Evolutionary conservation across 2,888 invertebrate genomes (phyloP).

Genomic region (Campoplex capitator): DNA sequence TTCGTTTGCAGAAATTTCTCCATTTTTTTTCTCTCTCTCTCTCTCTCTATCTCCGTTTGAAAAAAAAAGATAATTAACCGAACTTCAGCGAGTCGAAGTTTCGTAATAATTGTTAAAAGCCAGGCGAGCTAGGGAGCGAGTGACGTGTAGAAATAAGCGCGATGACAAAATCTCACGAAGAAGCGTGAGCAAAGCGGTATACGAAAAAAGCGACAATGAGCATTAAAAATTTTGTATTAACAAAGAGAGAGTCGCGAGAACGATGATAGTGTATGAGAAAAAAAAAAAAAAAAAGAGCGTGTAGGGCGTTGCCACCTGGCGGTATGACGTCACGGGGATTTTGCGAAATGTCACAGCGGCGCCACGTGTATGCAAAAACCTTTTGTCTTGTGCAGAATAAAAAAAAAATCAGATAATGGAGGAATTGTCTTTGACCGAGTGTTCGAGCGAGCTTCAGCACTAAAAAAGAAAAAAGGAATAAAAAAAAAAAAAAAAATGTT

Average conservation of each 20-base stretch:
- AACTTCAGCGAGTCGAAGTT: not conserved
- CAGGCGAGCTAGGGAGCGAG: not conserved
- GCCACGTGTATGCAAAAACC: constrained; percentile 3
- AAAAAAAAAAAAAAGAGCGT: not conserved
- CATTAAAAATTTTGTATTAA: constrained; percentile 20
- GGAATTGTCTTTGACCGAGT: constrained; percentile 10
- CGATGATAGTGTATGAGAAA: not conserved
- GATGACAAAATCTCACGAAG: not conserved
- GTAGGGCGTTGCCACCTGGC: constrained; percentile 14
- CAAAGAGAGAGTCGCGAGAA: not conserved
- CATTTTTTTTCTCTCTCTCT: too few species aligned
- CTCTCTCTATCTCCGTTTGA: too few species aligned
- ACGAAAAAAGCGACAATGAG: not conserved
- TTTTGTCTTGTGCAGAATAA: constrained; percentile 2
- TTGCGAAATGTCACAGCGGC: constrained; percentile 40
- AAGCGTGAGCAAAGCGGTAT: not conserved
- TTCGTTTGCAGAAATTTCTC: not conserved
- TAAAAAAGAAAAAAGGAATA: not conserved
- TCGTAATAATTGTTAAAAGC: constrained; percentile 13
- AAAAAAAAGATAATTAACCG: not conserved
- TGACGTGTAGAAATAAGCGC: not conserved
- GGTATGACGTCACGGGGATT: constrained; percentile 28
- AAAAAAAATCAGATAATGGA: constrained; percentile 8
- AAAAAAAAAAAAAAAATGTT: too few species aligned
- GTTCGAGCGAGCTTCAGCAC: not conserved